Percentiles rank a stretch among this genome's conserved stretches.
phyloP scores from a whole-genome alignment of 2,797 vertebrate species.

The Sebastes goodei region DNA sequence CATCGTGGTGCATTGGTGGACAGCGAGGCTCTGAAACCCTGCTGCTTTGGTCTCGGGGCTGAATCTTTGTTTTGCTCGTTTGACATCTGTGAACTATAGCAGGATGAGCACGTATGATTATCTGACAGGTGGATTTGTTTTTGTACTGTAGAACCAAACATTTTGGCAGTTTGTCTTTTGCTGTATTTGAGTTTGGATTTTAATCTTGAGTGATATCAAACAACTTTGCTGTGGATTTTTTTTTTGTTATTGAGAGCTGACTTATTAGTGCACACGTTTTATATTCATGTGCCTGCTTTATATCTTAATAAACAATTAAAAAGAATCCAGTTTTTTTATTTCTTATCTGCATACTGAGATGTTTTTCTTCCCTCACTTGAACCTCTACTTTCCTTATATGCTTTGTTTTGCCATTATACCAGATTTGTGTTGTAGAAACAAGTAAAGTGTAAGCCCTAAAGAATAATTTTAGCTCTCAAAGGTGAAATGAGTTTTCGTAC shows the following conservation, averaged over 20 bases:
- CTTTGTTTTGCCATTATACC: background rate
- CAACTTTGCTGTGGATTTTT: slow-evolving; percentile 73
- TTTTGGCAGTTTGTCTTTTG: slow-evolving; percentile 30
- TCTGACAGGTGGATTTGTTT: slow-evolving; percentile 33
- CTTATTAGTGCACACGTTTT: slow-evolving; percentile 65
- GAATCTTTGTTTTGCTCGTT: slow-evolving; percentile 37
- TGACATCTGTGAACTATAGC: slow-evolving; percentile 54
- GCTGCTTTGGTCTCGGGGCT: slow-evolving; percentile 33
- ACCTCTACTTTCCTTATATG: background rate
- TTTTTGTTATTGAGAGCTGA: slow-evolving; percentile 69
- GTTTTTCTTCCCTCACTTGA: background rate
- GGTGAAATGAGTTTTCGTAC: slow-evolving; percentile 13
- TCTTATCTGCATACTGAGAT: background rate
- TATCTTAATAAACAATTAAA: slow-evolving; percentile 76
- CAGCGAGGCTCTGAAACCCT: slow-evolving; percentile 39
- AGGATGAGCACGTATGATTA: slow-evolving; percentile 18
- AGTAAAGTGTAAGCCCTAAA: background rate
- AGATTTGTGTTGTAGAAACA: background rate
- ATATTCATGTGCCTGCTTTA: slow-evolving; percentile 76
- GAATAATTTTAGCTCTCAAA: background rate
- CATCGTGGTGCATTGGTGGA: slow-evolving; percentile 18
- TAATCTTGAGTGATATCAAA: slow-evolving; percentile 58
- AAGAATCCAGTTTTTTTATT: background rate
- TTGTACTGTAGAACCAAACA: slow-evolving; percentile 24
- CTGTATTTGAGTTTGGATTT: slow-evolving; percentile 59